Evolutionary conservation across 2,113 vertebrate genomes (phyloP).

Genomic region (Hydrolagus affinis): DNA sequence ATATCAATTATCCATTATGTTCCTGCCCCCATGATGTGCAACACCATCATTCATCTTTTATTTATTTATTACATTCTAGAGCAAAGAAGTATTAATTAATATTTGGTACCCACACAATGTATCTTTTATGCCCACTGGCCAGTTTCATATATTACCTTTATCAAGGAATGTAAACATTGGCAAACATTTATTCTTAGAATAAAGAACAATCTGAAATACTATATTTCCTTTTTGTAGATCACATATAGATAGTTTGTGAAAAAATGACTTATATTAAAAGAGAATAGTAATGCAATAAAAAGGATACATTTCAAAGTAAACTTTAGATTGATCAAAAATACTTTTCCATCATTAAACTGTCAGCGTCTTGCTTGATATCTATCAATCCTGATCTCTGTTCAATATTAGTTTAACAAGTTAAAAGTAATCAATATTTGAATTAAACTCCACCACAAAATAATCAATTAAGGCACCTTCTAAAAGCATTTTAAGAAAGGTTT

Average conservation of each 20-base stretch:
- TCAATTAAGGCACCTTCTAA: constrained; percentile 61
- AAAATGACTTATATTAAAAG: not conserved
- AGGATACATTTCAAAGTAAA: not conserved
- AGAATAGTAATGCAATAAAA: not conserved
- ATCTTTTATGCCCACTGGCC: too few species aligned
- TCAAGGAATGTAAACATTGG: not conserved
- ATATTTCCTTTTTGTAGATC: not conserved
- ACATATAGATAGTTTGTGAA: not conserved
- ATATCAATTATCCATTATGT: too few species aligned
- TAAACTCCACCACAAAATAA: constrained; percentile 54
- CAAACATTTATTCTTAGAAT: not conserved
- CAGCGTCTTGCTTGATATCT: constrained; percentile 23
- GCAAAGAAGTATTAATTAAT: too few species aligned
- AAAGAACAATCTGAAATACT: not conserved
- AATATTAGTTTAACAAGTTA: constrained; percentile 36
- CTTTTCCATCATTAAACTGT: constrained; percentile 13
- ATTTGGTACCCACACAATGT: too few species aligned
- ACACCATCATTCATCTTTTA: too few species aligned
- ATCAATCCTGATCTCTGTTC: constrained; percentile 22
- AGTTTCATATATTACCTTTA: too few species aligned
- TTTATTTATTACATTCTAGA: too few species aligned
- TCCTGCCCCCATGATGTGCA: too few species aligned
- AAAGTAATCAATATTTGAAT: constrained; percentile 66
- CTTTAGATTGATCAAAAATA: constrained; percentile 6
- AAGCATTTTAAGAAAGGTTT: constrained; percentile 50